Percentiles rank a stretch among this genome's conserved stretches.
These are phyloP conservation scores for Lepidostoma basale DNA, from an alignment of 1,140 invertebrate genomes.

Conservation along the genomic window DNA sequence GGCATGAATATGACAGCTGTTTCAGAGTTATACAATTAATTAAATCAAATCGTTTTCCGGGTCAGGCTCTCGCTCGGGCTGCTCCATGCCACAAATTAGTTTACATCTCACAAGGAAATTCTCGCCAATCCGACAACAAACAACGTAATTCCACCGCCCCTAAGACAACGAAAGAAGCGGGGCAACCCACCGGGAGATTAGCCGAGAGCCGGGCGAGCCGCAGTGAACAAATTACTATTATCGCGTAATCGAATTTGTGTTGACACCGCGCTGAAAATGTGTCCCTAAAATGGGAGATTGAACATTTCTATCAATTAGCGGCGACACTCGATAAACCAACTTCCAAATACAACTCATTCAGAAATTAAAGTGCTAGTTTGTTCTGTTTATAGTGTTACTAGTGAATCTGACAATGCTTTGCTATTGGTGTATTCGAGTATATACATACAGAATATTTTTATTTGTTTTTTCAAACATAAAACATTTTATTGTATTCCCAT, in stretches of 20 bases:
- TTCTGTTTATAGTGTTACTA: too few species aligned
- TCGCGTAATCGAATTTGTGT: constrained; percentile 3
- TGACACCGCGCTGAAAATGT: not conserved
- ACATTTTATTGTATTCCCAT: too few species aligned
- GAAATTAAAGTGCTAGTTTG: too few species aligned
- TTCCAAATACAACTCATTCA: too few species aligned
- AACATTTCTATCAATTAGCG: not conserved
- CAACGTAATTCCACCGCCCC: constrained; percentile 2
- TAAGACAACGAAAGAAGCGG: constrained; percentile 12
- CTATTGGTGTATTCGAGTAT: too few species aligned
- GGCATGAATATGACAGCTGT: constrained; percentile 20
- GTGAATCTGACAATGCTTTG: too few species aligned
- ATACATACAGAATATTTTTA: too few species aligned
- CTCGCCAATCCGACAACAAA: constrained; percentile 8
- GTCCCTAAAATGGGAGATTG: not conserved
- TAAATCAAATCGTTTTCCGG: constrained; percentile 11
- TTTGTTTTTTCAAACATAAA: too few species aligned
- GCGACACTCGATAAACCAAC: too few species aligned
- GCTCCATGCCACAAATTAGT: constrained; percentile 1
- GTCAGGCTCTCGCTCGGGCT: not conserved
- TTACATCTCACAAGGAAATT: constrained; percentile 11
- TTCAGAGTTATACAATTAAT: constrained; percentile 4
- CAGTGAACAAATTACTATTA: too few species aligned
- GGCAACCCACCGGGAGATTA: too few species aligned
- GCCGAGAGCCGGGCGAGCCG: too few species aligned